Percentiles rank a stretch among this genome's conserved stretches.
These are phyloP conservation scores for Drosophila stalkeri DNA, from an alignment of 2,888 invertebrate genomes.

Conservation along the genomic window DNA sequence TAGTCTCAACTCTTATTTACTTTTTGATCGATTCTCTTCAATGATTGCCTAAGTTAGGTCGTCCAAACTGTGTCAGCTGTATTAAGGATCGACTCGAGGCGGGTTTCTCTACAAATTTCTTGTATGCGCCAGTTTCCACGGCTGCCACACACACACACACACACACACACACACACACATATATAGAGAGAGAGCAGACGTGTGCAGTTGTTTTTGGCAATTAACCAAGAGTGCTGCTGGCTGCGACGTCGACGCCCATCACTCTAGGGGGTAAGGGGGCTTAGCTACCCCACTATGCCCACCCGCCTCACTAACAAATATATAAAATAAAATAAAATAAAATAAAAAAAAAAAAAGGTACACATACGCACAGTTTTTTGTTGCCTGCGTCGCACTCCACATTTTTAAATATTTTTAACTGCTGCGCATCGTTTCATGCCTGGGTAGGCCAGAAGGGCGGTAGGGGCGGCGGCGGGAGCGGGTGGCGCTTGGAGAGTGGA, in stretches of 20 bases:
- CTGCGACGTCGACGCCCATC: conserved; percentile 24
- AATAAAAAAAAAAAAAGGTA: conserved; percentile 22
- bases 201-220: conserved; percentile 71
- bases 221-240: conserved; percentile 74
- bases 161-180: conserved; percentile 2
- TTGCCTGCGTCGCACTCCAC: conserved; percentile 61
- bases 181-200: neutral
- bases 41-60: neutral
- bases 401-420: conserved; percentile 80
- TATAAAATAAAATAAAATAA: conserved; percentile 1
- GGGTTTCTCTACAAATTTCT: neutral
- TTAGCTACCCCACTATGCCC: neutral
- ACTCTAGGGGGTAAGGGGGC: neutral
- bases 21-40: neutral
- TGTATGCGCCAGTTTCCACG: neutral
- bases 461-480: neutral
- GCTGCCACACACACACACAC: neutral
- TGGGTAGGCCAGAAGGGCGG: conserved; percentile 1
- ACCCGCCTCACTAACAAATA: conserved; percentile 2
- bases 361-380: conserved; percentile 67
- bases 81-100: neutral
- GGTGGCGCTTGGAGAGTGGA: neutral
- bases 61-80: neutral
- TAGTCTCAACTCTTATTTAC: neutral
- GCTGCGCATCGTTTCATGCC: conserved; percentile 65